Percentiles rank a stretch among this genome's conserved stretches.
phyloP scores from a whole-genome alignment of 2,113 vertebrate genomes.

The Ailurus styani region DNA sequence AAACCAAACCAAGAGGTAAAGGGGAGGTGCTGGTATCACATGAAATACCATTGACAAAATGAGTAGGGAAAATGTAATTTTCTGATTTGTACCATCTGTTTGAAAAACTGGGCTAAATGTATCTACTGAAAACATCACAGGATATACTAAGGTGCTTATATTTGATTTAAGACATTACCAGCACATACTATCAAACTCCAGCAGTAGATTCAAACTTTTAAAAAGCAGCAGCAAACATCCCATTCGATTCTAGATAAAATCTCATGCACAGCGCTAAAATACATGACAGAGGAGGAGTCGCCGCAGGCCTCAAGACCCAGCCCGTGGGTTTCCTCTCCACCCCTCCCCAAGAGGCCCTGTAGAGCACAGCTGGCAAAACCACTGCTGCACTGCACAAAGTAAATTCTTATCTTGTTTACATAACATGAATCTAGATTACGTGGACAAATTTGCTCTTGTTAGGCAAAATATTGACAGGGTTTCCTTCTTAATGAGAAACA shows the following conservation, averaged over 20 bases:
- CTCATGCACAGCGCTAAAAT: background rate
- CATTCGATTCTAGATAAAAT: background rate
- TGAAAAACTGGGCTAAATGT: background rate
- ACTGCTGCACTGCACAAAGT: background rate
- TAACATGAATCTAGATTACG: background rate
- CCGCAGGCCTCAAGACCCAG: background rate
- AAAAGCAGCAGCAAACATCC: background rate
- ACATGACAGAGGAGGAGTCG: background rate
- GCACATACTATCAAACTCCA: background rate
- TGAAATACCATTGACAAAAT: background rate
- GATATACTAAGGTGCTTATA: background rate
- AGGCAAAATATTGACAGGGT: background rate
- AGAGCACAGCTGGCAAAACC: background rate
- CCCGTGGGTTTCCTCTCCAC: background rate
- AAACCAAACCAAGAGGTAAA: background rate
- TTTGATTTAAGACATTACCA: background rate
- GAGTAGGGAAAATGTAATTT: background rate
- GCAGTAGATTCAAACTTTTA: background rate
- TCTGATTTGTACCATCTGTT: background rate
- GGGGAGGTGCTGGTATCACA: background rate
- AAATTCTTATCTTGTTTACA: background rate
- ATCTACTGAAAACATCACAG: background rate
- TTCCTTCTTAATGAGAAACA: background rate
- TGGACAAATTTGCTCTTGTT: background rate
- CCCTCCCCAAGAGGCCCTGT: rapidly evolving